A percentile compares a stretch with the other conserved stretches of the same genome.
Conservation (phyloP, 2,888 invertebrate species). For the Ophonus ardosiacus region DNA sequence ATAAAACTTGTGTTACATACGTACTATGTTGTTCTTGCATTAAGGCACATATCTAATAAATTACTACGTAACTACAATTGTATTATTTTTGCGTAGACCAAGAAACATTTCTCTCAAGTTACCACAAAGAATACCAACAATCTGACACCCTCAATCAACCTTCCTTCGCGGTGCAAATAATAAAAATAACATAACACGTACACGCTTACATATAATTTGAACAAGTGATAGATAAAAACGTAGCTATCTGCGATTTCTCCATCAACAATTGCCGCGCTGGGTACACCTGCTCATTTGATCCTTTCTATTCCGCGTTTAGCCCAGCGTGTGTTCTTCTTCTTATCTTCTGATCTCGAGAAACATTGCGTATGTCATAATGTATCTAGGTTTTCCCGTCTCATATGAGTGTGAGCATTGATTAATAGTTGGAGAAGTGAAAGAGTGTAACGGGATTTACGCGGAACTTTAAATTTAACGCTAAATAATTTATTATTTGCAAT, state of each 20-base stretch:
- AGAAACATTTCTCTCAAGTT: slow-evolving; percentile 1
- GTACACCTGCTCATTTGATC: slow-evolving; percentile 46
- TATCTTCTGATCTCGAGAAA: slow-evolving; percentile 44
- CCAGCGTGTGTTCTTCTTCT: slow-evolving; percentile 45
- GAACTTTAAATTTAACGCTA: slow-evolving; percentile 25
- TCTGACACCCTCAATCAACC: slow-evolving; percentile 3
- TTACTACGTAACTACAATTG: not conserved
- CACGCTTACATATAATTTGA: slow-evolving; percentile 33
- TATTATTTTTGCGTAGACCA: not conserved
- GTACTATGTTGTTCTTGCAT: no score
- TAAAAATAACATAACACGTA: slow-evolving; percentile 39
- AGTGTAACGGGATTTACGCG: slow-evolving; percentile 29
- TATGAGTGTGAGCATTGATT: slow-evolving; percentile 30
- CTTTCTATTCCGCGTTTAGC: slow-evolving; percentile 55
- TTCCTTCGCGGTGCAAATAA: not conserved
- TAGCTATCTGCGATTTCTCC: slow-evolving; percentile 21
- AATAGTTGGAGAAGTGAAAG: slow-evolving; percentile 40
- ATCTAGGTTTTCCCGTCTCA: slow-evolving; percentile 50
- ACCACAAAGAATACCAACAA: not conserved
- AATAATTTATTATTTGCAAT: slow-evolving; percentile 31
- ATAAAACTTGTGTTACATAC: no score
- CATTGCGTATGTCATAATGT: slow-evolving; percentile 55
- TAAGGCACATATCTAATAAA: no score
- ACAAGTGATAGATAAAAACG: slow-evolving; percentile 47
- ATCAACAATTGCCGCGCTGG: slow-evolving; percentile 39